Percentiles rank a stretch among this genome's conserved stretches.
phyloP scores from a whole-genome alignment of 2,888 invertebrate species.

The Boloria euphrosyne region DNA sequence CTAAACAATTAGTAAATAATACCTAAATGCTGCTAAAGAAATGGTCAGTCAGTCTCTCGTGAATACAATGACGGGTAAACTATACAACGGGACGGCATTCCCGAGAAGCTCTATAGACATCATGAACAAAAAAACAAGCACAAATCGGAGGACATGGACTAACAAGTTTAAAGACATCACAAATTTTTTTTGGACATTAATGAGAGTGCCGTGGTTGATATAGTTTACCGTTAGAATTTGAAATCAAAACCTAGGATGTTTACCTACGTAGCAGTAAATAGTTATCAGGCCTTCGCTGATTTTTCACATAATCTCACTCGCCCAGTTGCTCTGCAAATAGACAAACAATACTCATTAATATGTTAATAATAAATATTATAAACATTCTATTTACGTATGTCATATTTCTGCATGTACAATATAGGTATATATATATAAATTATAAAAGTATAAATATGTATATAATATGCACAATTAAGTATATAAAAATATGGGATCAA shows the following conservation, averaged over 20 bases:
- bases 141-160: conserved; percentile 1
- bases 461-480: no score
- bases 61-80: conserved; percentile 58
- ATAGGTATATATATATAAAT: neutral
- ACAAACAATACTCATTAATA: neutral
- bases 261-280: conserved; percentile 55
- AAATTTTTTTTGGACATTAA: neutral
- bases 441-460: no score
- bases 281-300: conserved; percentile 47
- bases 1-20: conserved; percentile 58
- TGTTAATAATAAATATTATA: neutral
- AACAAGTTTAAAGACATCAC: neutral
- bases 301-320: conserved; percentile 52
- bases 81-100: conserved; percentile 42
- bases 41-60: conserved; percentile 77
- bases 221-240: conserved; percentile 45
- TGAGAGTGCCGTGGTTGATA: conserved; percentile 40
- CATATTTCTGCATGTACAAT: no score
- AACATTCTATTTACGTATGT: no score
- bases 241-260: conserved; percentile 66
- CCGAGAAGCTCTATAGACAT: conserved; percentile 21
- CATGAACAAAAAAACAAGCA: neutral
- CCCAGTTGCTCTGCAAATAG: conserved; percentile 61
- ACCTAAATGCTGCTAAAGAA: conserved; percentile 77
- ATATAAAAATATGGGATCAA: no score